Conservation (phyloP, 2,797 vertebrate genomes). For the Pteropus rufus region DNA sequence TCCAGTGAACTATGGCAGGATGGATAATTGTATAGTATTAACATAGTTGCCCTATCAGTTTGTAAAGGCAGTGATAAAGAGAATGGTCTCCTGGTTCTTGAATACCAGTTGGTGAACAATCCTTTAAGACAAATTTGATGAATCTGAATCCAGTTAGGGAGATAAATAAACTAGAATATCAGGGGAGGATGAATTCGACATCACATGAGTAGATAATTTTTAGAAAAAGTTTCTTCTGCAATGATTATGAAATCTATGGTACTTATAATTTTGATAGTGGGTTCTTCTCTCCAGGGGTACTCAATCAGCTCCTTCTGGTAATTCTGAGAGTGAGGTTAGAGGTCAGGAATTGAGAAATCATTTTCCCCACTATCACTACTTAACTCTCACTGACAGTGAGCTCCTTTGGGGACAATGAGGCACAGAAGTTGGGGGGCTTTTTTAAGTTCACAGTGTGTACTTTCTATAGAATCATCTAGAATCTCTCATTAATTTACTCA, state of each 20-base stretch:
- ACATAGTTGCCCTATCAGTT: not conserved
- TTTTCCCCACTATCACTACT: not conserved
- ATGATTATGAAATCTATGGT: not conserved
- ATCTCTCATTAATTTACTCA: not conserved
- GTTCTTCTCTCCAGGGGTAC: not conserved
- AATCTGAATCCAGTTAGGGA: not conserved
- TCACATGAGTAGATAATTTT: not conserved
- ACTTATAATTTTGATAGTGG: not conserved
- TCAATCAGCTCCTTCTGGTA: not conserved
- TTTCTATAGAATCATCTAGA: not conserved
- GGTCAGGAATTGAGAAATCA: not conserved
- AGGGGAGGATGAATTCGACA: not conserved
- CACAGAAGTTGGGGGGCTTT: not conserved
- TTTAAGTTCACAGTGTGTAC: not conserved
- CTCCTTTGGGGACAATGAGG: not conserved
- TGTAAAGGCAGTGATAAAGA: not conserved
- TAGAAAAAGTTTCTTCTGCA: not conserved
- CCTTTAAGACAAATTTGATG: not conserved
- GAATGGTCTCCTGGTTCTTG: not conserved
- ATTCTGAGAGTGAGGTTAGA: not conserved
- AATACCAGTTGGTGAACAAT: not conserved
- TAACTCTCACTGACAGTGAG: not conserved
- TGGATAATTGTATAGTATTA: not conserved
- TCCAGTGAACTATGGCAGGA: not conserved
- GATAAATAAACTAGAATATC: not conserved